Evolutionary conservation across 2,888 invertebrate species (phyloP), one percentile per base, ranked within the genome.

Genomic region (Drosophila gaucha): DNA sequence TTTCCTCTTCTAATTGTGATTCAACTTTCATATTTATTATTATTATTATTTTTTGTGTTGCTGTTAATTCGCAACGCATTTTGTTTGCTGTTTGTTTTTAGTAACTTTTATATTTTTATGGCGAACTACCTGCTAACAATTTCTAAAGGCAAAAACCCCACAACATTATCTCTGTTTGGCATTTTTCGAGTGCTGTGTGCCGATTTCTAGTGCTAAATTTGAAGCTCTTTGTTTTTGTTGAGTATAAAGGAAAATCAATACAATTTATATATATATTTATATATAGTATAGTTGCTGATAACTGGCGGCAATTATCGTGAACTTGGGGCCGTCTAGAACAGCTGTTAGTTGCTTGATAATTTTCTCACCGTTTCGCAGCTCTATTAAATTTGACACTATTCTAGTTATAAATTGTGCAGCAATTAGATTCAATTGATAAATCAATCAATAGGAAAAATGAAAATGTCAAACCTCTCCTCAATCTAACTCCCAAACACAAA

Each of bases 391-490:
- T 80, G 55, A 59, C 74, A 63, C 70, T 83, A 73, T 55, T 39
- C 66, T 54, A 67, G 65, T 68, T 47, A 41, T 38, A 67, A 82
- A 86, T 66, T 86, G 78, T 65, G 16, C 55, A 64, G 65, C 80
- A 82, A 82, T 82, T 75, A 80, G 68, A 80, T 54, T 78, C 85
- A 82, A 82, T 82, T 80, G 80, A 86, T 80, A 49, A 18, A 54
- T 72, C 59, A 22, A 56, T 76, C 59, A 51, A 51, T 44, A 47
- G 33, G 26, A 9, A 10, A 20, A 18, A 54, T 46, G 41, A 18
- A 74, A 68, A 47, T 62, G 68, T 54, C 74, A 49, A 43, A 58
- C 22, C 28, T 20, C 24, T 18, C 49, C 12, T 12, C 47, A 10
- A n/a, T n/a, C n/a, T n/a, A n/a, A 2, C 16, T 14, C 43, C 20